phyloP scores from a whole-genome alignment of 2,113 vertebrate species.

The Limanda limanda region DNA sequence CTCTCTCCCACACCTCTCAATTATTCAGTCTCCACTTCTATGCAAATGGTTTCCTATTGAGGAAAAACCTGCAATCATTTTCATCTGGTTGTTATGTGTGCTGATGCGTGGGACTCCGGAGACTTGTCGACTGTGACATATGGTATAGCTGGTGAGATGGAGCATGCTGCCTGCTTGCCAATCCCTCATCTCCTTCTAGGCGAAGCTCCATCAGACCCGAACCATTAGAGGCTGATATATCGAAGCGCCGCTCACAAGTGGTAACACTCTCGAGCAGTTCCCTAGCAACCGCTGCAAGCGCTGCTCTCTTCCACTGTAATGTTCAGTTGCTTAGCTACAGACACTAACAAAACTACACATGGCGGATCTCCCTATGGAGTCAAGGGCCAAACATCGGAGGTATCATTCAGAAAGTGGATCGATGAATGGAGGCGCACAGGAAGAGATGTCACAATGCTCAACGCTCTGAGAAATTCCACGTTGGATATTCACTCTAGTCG shows the following conservation, averaged over 20 bases:
- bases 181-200: conserved; percentile 82
- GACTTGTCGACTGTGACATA: conserved; percentile 80
- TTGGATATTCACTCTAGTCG: conserved; percentile 12
- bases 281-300: conserved; percentile 85
- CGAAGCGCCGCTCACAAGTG: conserved; percentile 77
- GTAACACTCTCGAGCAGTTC: conserved; percentile 84
- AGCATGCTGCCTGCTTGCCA: conserved; percentile 69
- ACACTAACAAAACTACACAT: conserved; percentile 80
- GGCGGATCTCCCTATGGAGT: conserved; percentile 70
- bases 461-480: conserved; percentile 1
- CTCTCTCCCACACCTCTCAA: conserved; percentile 82
- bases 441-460: conserved; percentile 28
- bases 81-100: conserved; percentile 78
- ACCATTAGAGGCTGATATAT: conserved; percentile 85
- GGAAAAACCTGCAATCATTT: conserved; percentile 67
- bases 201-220: conserved; percentile 82
- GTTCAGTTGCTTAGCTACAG: conserved; percentile 86
- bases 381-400: conserved; percentile 58
- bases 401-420: conserved; percentile 68
- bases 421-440: conserved; percentile 45
- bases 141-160: conserved; percentile 74
- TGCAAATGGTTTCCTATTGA: conserved; percentile 82
- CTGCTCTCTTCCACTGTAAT: conserved; percentile 78
- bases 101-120: conserved; percentile 76
- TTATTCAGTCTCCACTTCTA: conserved; percentile 84